A percentile compares a stretch with the other conserved stretches of the same genome.
These are phyloP conservation scores for Lysandra bellargus DNA, from an alignment of 2,888 invertebrate species.

Conservation along the genomic window DNA sequence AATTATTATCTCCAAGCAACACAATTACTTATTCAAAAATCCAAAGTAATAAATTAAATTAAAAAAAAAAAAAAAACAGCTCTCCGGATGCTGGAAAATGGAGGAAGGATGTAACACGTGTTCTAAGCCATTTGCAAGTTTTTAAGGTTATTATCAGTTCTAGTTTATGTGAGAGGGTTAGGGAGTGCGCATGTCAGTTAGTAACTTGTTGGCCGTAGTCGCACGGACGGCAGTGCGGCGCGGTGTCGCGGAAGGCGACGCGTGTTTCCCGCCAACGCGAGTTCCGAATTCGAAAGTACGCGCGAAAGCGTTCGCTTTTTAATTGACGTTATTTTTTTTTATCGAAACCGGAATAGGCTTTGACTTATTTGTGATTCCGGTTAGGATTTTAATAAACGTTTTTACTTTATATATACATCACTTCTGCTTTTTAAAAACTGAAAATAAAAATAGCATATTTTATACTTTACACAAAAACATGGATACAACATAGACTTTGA, in stretches of 20 bases:
- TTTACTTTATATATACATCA: not conserved
- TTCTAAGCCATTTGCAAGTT: slow-evolving; percentile 21
- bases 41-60: not conserved
- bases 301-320: slow-evolving; percentile 35
- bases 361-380: not conserved
- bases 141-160: slow-evolving; percentile 33
- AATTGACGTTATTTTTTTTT: not conserved
- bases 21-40: no score
- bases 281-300: slow-evolving; percentile 43
- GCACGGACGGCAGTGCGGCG: slow-evolving; percentile 69
- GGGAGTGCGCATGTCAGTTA: slow-evolving; percentile 70
- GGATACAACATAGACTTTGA: slow-evolving; percentile 51
- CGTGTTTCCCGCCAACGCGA: slow-evolving; percentile 55
- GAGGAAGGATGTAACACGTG: slow-evolving; percentile 11
- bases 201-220: slow-evolving; percentile 74
- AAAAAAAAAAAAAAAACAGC: not conserved
- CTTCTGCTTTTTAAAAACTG: not conserved
- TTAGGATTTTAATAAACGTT: not conserved
- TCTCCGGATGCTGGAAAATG: not conserved
- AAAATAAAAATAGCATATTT: not conserved
- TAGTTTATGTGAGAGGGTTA: slow-evolving; percentile 47
- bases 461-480: slow-evolving; percentile 38
- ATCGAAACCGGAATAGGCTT: not conserved
- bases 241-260: slow-evolving; percentile 58
- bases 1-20: no score